These are phyloP conservation scores for Bradypodion pumilum DNA, from an alignment of 2,797 vertebrate species.

Conservation along the genomic window DNA sequence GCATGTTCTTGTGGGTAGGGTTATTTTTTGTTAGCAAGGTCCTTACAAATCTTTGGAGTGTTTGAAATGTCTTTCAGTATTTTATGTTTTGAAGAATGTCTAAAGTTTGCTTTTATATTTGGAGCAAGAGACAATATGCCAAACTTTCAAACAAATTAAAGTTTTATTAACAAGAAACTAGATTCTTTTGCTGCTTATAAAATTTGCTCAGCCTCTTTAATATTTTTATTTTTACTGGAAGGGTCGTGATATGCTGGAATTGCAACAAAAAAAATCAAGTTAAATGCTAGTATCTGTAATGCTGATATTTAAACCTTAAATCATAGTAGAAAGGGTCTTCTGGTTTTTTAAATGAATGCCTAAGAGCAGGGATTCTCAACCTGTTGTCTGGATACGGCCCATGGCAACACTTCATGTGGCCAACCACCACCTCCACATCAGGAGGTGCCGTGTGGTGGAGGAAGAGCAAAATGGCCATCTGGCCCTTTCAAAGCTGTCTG, in stretches of 20 bases:
- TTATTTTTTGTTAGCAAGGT: conserved; percentile 23
- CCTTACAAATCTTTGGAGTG: neutral
- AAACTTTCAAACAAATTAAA: conserved; percentile 1
- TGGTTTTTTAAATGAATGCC: neutral
- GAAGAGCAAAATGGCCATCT: too few relatives aligned
- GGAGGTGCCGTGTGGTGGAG: too few relatives aligned
- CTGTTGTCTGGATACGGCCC: too few relatives aligned
- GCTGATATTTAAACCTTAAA: conserved; percentile 11
- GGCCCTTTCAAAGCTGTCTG: too few relatives aligned
- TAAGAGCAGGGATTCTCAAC: too few relatives aligned
- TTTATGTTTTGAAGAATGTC: conserved; percentile 30
- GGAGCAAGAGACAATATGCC: neutral
- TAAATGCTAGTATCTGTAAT: neutral
- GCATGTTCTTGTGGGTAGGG: conserved; percentile 42
- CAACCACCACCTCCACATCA: too few relatives aligned
- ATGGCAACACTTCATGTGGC: neutral
- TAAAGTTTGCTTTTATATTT: conserved; percentile 28
- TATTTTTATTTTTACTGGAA: conserved; percentile 5
- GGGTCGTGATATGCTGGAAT: neutral
- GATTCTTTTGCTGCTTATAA: conserved; percentile 9
- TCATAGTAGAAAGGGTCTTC: neutral
- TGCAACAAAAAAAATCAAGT: neutral
- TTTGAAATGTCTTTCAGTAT: conserved; percentile 35
- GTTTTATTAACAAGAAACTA: neutral
- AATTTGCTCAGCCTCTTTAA: neutral